Conservation (phyloP, 2,797 vertebrate genomes). For the Lacerta agilis region DNA sequence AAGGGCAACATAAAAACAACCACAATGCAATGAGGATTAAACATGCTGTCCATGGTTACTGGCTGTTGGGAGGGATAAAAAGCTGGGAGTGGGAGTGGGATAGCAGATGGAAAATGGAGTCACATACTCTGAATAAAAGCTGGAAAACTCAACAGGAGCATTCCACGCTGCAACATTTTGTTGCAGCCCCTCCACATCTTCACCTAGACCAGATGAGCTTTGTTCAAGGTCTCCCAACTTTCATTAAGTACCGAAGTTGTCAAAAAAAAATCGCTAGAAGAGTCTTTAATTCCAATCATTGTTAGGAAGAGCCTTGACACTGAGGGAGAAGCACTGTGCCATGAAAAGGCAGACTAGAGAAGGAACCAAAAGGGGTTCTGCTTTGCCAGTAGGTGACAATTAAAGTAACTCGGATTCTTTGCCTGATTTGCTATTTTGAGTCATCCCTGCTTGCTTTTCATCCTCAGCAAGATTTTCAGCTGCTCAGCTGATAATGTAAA, state of each 20-base stretch:
- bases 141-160: background rate
- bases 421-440: slow-evolving; percentile 37
- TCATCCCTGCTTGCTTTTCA: slow-evolving; percentile 54
- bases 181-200: background rate
- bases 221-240: background rate
- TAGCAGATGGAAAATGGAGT: background rate
- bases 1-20: no score
- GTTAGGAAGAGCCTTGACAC: background rate
- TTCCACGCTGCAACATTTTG: no score
- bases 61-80: background rate
- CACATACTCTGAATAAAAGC: background rate
- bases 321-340: background rate
- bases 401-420: background rate
- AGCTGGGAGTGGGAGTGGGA: background rate
- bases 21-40: background rate
- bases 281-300: slow-evolving; percentile 3
- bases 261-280: background rate
- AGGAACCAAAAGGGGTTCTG: background rate
- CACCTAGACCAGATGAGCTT: background rate
- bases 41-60: background rate
- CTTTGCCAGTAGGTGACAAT: slow-evolving; percentile 17
- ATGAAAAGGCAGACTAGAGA: background rate
- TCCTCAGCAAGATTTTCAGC: slow-evolving; percentile 45
- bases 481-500: slow-evolving; percentile 65
- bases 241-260: background rate